A percentile compares a stretch with the other conserved stretches of the same genome.
Conservation (phyloP, 2,888 invertebrate genomes). For the Capitulum mitella region DNA sequence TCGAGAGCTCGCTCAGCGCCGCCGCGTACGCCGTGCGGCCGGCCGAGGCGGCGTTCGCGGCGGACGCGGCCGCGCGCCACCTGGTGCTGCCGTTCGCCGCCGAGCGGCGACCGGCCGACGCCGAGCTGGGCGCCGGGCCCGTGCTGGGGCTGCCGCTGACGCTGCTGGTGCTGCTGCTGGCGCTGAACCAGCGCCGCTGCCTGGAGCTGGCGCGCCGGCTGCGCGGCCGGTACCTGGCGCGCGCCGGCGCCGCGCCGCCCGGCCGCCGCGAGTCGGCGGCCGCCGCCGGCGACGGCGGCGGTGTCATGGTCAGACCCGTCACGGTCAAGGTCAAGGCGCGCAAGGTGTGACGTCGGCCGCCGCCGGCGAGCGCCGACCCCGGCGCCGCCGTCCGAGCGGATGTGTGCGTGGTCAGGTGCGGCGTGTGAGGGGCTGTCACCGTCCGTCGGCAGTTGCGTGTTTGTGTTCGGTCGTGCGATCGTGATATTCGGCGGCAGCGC, state of each 20-base stretch:
- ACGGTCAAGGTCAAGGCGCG: neutral
- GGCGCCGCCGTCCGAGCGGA: too few species aligned
- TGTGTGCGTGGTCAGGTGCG: neutral
- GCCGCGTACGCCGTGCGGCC: neutral
- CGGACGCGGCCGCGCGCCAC: constrained; percentile 3
- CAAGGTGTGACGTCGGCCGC: neutral
- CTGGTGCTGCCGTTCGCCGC: neutral
- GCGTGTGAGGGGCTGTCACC: too few species aligned
- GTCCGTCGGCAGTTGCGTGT: neutral
- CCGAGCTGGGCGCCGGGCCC: constrained; percentile 15
- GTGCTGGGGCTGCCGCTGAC: constrained; percentile 15
- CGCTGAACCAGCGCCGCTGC: neutral
- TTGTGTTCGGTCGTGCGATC: neutral
- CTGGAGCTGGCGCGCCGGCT: neutral
- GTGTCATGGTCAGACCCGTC: neutral
- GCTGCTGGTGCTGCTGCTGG: constrained; percentile 10
- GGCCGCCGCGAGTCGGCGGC: neutral
- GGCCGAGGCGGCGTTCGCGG: neutral
- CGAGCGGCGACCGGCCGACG: neutral
- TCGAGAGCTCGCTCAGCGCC: neutral
- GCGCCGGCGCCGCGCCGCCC: neutral
- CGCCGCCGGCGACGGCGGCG: neutral
- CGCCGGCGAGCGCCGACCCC: too few species aligned
- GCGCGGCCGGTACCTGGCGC: neutral
- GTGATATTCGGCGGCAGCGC: too few species aligned